Evolutionary conservation across 2,113 vertebrate genomes (phyloP), one percentile per base, ranked within the genome.

Genomic region (Sorex fumeus): DNA sequence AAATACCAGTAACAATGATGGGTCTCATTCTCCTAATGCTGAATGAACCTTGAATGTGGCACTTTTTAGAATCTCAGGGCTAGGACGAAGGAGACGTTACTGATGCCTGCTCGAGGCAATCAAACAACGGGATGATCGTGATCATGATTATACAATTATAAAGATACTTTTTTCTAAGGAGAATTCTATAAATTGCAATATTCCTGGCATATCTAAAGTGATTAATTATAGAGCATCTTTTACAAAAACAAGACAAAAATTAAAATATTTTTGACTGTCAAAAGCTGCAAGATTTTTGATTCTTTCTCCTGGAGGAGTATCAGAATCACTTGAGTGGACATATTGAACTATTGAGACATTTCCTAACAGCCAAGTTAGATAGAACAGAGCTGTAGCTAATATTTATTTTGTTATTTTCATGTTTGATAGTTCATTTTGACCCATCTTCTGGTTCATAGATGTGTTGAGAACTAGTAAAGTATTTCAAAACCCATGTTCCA

Each of bases 171-270:
- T 74, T 50, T 69, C 69, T 82, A 87, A 69, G 66, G 2, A 50
- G 9, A 50, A 50, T 93, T 25, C 30, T 84, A 43, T 83, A 45
- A 19, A 69, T 45, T 71, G 25, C 12, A 45, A 36, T 93, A 74
- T 34, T 27, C 12, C 25, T 90, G 28, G 25, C 72, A 23, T 83
- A 82, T 77, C 53, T 86, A 72, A 87, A 80, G 50, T 93, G 36
- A 67, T 50, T 50, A 10, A 50, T 50, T 50, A 50, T 4, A 62
- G 13, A 32, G n/a, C 7, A 8, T 40, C n/a, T 40, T 40, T 40
- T 40, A 40, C 69, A 53, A 53, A 16, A 4, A 9, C 2, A 34
- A 53, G 23, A 25, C 15, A 84, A n/a, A 50, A 80, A 57, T 32
- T n/a, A 8, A 88, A 83, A 18, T 64, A 4, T 75, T 30, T 91